These are phyloP conservation scores for Acleris holmiana DNA, from an alignment of 2,888 invertebrate species.

Conservation along the genomic window DNA sequence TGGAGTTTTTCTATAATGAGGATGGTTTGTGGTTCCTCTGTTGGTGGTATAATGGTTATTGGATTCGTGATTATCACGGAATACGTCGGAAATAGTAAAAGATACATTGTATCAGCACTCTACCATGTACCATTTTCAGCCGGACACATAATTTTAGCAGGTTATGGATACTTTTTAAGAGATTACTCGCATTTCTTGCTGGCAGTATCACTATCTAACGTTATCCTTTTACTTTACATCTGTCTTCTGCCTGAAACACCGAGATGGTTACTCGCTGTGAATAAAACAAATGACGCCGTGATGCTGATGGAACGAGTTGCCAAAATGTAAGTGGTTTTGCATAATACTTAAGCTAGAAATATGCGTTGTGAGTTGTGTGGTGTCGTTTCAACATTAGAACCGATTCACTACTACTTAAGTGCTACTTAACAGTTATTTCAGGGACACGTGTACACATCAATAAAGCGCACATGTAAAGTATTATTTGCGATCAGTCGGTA, in stretches of 20 bases:
- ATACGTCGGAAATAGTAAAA: constrained; percentile 80
- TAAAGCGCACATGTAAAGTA: too few relatives aligned
- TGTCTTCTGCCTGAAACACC: constrained; percentile 91
- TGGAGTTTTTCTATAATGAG: constrained; percentile 86
- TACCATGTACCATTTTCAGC: constrained; percentile 88
- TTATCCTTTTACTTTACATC: constrained; percentile 85
- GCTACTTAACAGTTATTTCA: too few relatives aligned
- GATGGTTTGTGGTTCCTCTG: constrained; percentile 88
- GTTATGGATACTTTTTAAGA: constrained; percentile 86
- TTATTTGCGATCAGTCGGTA: too few relatives aligned
- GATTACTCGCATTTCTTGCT: constrained; percentile 87
- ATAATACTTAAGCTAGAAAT: not conserved
- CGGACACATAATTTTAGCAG: constrained; percentile 86
- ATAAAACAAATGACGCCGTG: constrained; percentile 85
- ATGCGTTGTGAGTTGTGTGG: not conserved
- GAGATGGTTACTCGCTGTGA: constrained; percentile 89
- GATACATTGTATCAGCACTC: constrained; percentile 82
- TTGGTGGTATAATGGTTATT: constrained; percentile 90
- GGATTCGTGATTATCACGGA: constrained; percentile 86
- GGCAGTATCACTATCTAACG: constrained; percentile 82
- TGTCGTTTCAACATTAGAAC: too few relatives aligned
- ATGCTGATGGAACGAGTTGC: constrained; percentile 87
- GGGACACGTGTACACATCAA: too few relatives aligned
- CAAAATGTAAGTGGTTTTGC: constrained; percentile 60
- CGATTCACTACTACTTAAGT: too few relatives aligned